phyloP scores from a whole-genome alignment of 2,888 invertebrate species.

The Volucella inflata region DNA sequence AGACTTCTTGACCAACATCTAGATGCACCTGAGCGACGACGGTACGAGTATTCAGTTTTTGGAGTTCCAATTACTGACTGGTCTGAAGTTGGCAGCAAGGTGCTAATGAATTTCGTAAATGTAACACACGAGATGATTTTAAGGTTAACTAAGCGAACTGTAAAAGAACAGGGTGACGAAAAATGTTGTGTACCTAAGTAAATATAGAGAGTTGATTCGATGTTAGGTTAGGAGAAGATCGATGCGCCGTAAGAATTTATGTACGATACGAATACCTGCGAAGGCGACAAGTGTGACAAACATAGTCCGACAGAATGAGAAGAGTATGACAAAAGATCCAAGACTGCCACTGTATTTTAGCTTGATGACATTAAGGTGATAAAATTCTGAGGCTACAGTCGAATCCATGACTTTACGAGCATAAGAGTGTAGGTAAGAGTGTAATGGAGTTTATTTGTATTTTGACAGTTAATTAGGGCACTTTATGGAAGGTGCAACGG shows the following conservation, averaged over 20 bases:
- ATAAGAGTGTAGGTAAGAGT: no score
- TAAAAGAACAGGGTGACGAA: slow-evolving; percentile 39
- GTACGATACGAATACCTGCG: no score
- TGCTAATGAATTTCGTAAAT: slow-evolving; percentile 70
- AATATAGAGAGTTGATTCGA: slow-evolving; percentile 28
- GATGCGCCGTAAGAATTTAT: background rate
- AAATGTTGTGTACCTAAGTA: slow-evolving; percentile 35
- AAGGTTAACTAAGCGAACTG: slow-evolving; percentile 71
- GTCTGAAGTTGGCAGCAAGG: slow-evolving; percentile 37
- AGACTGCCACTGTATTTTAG: slow-evolving; percentile 55
- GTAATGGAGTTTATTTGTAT: slow-evolving; percentile 35
- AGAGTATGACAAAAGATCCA: background rate
- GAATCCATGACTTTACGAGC: no score
- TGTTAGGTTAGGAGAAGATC: background rate
- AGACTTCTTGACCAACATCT: background rate
- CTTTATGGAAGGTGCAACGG: slow-evolving; percentile 41
- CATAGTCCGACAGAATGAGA: background rate
- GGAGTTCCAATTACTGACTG: slow-evolving; percentile 4
- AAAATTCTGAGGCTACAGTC: slow-evolving; percentile 38
- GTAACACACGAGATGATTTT: slow-evolving; percentile 67
- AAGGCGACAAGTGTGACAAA: slow-evolving; percentile 18
- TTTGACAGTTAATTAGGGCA: slow-evolving; percentile 71
- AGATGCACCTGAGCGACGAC: slow-evolving; percentile 2
- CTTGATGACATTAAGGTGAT: slow-evolving; percentile 68
- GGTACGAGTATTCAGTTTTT: slow-evolving; percentile 17